A percentile compares a stretch with the other conserved stretches of the same genome.
These are phyloP conservation scores for Drosophila basisetae DNA, from an alignment of 2,888 invertebrate species.

Conservation along the genomic window DNA sequence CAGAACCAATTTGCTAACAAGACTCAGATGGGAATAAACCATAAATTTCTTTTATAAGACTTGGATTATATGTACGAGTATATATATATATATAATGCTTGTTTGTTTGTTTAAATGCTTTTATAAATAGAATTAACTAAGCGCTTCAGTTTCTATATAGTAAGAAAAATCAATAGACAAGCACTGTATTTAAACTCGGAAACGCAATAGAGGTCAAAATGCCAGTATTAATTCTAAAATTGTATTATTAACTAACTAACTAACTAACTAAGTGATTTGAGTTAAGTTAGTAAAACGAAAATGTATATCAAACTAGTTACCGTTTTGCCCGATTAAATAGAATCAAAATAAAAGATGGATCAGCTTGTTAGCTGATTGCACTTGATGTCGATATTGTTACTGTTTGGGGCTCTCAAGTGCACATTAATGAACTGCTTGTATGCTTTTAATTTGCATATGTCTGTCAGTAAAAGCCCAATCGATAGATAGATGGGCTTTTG, in stretches of 20 bases:
- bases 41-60: no score
- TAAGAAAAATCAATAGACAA: neutral
- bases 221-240: neutral
- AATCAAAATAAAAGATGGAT: conserved; percentile 1
- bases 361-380: conserved; percentile 9
- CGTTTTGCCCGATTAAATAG: neutral
- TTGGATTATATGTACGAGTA: no score
- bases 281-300: neutral
- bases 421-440: conserved; percentile 76
- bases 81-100: no score
- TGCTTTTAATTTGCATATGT: conserved; percentile 76
- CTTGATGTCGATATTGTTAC: conserved; percentile 6
- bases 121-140: neutral
- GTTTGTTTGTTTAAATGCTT: neutral
- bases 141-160: neutral
- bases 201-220: neutral
- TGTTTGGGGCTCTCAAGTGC: conserved; percentile 52
- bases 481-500: conserved; percentile 77
- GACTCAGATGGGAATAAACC: neutral
- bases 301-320: neutral
- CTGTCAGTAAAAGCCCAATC: conserved; percentile 73
- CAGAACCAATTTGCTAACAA: neutral
- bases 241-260: no score
- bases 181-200: neutral
- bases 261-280: neutral